A percentile compares a stretch with the other conserved stretches of the same genome.
These are phyloP conservation scores for Scomber colias DNA, from an alignment of 2,113 vertebrate species.

Conservation along the genomic window DNA sequence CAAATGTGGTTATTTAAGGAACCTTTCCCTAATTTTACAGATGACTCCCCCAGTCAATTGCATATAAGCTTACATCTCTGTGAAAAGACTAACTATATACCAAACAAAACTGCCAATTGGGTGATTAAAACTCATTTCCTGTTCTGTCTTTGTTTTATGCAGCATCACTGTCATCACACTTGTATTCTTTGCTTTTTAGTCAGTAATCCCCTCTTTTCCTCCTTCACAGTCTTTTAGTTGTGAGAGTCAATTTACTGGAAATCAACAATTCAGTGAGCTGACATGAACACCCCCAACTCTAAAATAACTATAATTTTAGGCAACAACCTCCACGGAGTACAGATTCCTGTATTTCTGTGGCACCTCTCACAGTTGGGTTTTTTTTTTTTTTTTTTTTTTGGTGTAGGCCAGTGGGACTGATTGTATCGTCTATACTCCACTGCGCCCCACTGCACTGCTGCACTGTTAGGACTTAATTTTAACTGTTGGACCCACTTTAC, in stretches of 20 bases:
- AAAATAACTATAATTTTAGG: slow-evolving; percentile 39
- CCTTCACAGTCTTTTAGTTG: slow-evolving; percentile 7
- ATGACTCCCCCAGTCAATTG: neutral
- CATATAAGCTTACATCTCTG: neutral
- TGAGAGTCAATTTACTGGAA: slow-evolving; percentile 24
- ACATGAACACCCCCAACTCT: slow-evolving; percentile 29
- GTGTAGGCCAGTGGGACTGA: slow-evolving; percentile 26
- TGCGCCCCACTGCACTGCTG: neutral
- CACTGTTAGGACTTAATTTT: slow-evolving; percentile 8
- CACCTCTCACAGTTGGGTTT: neutral
- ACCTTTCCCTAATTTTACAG: neutral
- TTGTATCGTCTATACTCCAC: neutral
- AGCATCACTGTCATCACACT: slow-evolving; percentile 2
- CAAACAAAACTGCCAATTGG: neutral
- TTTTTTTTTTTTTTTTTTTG: neutral
- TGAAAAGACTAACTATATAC: neutral
- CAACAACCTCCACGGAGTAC: slow-evolving; percentile 10
- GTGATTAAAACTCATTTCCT: neutral
- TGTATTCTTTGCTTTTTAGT: neutral
- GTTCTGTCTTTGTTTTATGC: neutral
- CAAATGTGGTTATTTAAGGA: slow-evolving; percentile 1
- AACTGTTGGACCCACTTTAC: neutral
- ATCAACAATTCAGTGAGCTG: slow-evolving; percentile 7
- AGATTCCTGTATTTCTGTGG: slow-evolving; percentile 1
- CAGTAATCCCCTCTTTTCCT: slow-evolving; percentile 27